phyloP scores from a whole-genome alignment of 2,113 vertebrate species.

The Rhizomys pruinosus region DNA sequence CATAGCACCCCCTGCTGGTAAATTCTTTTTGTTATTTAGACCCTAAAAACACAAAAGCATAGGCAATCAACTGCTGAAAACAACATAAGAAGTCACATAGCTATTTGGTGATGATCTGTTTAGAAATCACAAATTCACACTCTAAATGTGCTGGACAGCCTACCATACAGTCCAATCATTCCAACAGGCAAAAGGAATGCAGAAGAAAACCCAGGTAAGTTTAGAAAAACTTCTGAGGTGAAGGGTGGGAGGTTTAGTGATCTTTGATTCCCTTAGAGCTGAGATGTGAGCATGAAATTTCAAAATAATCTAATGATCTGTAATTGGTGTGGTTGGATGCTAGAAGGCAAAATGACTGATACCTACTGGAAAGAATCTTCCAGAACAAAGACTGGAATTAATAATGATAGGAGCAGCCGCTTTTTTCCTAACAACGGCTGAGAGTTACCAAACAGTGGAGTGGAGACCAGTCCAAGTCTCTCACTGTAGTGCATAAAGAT shows the following conservation, averaged over 20 bases:
- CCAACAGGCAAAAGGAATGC: background rate
- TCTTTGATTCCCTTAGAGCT: background rate
- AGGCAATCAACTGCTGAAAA: slow-evolving; percentile 76
- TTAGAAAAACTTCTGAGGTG: background rate
- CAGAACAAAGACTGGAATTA: background rate
- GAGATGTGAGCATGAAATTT: background rate
- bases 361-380: background rate
- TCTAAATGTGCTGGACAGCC: background rate
- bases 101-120: slow-evolving; percentile 12
- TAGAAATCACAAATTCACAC: background rate
- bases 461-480: background rate
- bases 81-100: background rate
- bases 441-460: background rate
- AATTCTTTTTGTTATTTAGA: slow-evolving; percentile 98
- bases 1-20: slow-evolving; percentile 98
- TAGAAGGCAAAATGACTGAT: background rate
- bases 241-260: background rate
- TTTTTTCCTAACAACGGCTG: background rate
- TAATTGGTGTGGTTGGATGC: rapidly evolving
- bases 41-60: slow-evolving; percentile 89
- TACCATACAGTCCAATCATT: background rate
- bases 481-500: background rate
- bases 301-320: background rate
- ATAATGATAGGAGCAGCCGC: background rate
- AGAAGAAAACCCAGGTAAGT: background rate